phyloP scores from a whole-genome alignment of 2,797 vertebrate genomes.

The Manis pentadactyla region DNA sequence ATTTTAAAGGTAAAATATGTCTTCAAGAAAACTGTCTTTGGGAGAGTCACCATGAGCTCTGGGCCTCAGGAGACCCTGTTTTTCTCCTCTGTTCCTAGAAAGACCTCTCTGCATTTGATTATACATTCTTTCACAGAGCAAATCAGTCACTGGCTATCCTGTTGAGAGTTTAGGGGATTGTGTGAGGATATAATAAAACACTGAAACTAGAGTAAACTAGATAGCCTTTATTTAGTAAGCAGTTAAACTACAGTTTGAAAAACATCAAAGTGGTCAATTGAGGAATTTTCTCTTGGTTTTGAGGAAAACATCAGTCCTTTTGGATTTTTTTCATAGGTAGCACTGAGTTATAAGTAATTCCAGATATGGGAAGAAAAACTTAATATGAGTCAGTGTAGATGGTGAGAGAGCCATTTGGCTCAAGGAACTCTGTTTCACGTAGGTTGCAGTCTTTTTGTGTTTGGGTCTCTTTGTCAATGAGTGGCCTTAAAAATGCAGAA shows the following conservation, averaged over 20 bases:
- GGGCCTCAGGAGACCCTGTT: background rate
- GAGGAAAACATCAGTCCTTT: background rate
- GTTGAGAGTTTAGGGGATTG: background rate
- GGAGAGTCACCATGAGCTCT: background rate
- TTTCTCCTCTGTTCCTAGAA: constrained; percentile 9
- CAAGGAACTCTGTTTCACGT: background rate
- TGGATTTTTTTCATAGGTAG: constrained; percentile 1
- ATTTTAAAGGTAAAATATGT: constrained; percentile 7
- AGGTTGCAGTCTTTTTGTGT: background rate
- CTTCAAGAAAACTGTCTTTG: background rate
- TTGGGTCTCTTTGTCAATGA: background rate
- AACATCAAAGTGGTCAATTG: background rate
- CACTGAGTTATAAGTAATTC: constrained; percentile 30
- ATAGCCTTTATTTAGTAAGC: background rate
- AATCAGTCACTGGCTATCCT: background rate
- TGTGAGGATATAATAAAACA: background rate
- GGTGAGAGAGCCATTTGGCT: background rate
- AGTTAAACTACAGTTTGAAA: background rate
- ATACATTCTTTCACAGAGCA: background rate
- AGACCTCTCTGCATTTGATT: background rate
- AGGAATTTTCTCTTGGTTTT: constrained; percentile 40
- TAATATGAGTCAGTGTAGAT: background rate
- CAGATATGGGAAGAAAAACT: background rate
- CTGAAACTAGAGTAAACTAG: background rate
- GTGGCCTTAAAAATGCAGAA: background rate